phyloP scores from a whole-genome alignment of 2,797 vertebrate species.

The Neosilurus mollespiculum region DNA sequence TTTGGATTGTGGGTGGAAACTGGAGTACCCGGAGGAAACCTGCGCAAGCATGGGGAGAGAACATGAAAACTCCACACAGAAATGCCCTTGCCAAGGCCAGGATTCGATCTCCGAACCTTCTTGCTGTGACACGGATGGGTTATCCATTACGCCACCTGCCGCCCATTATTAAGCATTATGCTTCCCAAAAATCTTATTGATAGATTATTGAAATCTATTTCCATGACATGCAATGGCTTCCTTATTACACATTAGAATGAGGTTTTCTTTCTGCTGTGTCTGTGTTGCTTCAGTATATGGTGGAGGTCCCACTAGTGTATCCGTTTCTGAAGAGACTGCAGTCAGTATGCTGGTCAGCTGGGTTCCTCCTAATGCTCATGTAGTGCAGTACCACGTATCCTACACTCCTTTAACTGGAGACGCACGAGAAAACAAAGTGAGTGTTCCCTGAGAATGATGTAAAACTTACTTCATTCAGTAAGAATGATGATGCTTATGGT shows the following conservation, averaged over 20 bases:
- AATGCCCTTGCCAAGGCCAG: too few species aligned
- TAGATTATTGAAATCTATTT: too few species aligned
- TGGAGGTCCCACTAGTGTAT: slow-evolving; percentile 79
- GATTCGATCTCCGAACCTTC: too few species aligned
- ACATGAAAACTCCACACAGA: too few species aligned
- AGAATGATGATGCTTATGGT: neutral
- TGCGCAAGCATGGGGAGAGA: too few species aligned
- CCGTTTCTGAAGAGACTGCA: slow-evolving; percentile 79
- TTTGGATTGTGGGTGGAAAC: too few species aligned
- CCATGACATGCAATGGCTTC: too few species aligned
- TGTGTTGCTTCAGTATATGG: slow-evolving; percentile 70
- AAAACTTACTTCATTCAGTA: neutral
- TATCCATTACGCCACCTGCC: too few species aligned
- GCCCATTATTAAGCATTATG: too few species aligned
- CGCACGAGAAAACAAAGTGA: slow-evolving; percentile 77
- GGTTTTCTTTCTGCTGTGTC: neutral
- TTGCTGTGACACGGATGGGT: too few species aligned
- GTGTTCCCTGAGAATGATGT: slow-evolving; percentile 47
- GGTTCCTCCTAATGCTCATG: slow-evolving; percentile 79
- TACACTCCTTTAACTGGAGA: slow-evolving; percentile 75
- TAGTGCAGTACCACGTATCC: slow-evolving; percentile 83
- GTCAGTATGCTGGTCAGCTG: slow-evolving; percentile 83
- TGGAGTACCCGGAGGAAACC: too few species aligned
- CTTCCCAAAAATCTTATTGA: too few species aligned
- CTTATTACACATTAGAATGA: neutral